Base-by-base conservation (phyloP, 2,888 invertebrate genomes). In the Amblyjoppa fuscipennis region DNA sequence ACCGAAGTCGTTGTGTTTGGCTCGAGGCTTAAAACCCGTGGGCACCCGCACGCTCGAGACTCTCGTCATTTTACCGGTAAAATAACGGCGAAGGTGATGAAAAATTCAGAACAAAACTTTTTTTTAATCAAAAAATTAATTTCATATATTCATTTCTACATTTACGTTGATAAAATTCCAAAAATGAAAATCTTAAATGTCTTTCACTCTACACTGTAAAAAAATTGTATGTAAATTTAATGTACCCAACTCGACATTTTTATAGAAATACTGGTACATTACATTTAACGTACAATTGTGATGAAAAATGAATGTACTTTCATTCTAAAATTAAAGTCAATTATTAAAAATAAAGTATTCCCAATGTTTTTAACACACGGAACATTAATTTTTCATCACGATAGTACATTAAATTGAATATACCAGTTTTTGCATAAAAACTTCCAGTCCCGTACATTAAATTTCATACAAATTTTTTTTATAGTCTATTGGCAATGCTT, bases 1-100 rank as follows among this genome's bases (percentile, higher is more conserved):
- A 89, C 87, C 89, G 84, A 82, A 85, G 89, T 89, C 88, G 90
- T 88, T 85, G 79, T 92, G 89, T 92, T 91, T 92, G 91, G 80
- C 83, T 88, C 90, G 87, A 81, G 89, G 92, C 89, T 92, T 90
- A 91, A 82, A 82, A 59, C 56, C 70, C 61, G 59, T 53, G 61
- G 16, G 59, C 34, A 13, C 31, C 66, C 38, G 31, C 49, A 51
- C 59, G 68, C 53, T 64, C 56, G 28, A 34, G 13, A 61, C 61
- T 11, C n/a, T 49, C 61, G 28, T 64, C 69, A 20, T 31, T 16
- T 71, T 20, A 66, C 41, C 56, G 11, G 38, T 68, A 56, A 73
- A 28, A 49, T 83, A 11, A 45, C 25, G 2, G 49, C 28, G 25
- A 28, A 6, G 25, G 9, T 1, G 28, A 1, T 4, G 13, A 9